phyloP scores from a whole-genome alignment of 2,113 vertebrate species.

The Lucifuga dentata region DNA sequence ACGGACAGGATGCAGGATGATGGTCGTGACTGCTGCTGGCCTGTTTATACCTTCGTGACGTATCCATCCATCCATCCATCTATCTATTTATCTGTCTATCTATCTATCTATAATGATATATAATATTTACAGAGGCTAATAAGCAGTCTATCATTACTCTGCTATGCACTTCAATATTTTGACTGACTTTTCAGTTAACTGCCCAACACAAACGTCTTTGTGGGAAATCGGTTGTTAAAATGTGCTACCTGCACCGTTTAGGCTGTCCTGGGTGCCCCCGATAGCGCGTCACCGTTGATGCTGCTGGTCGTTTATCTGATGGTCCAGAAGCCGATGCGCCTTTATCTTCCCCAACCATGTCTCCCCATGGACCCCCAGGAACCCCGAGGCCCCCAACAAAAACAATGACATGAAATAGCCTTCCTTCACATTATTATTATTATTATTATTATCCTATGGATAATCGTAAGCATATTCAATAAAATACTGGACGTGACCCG shows the following conservation, averaged over 20 bases:
- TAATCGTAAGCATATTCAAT: too few species aligned
- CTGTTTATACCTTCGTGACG: conserved; percentile 41
- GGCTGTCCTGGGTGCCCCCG: conserved; percentile 56
- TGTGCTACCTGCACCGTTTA: conserved; percentile 50
- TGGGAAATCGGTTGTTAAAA: conserved; percentile 62
- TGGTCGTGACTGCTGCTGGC: conserved; percentile 63
- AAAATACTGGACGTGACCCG: too few species aligned
- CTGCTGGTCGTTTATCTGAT: conserved; percentile 72
- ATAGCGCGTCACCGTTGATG: conserved; percentile 74
- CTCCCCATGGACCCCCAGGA: conserved; percentile 51
- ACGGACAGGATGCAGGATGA: conserved; percentile 56
- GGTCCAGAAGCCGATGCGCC: conserved; percentile 66
- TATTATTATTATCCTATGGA: conserved; percentile 20
- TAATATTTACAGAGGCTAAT: too few species aligned
- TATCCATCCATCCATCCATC: conserved; percentile 45
- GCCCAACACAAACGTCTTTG: background rate
- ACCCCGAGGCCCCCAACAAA: conserved; percentile 17
- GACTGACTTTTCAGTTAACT: too few species aligned
- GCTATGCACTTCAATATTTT: too few species aligned
- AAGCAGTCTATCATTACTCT: too few species aligned
- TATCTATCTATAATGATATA: background rate
- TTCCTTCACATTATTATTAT: conserved; percentile 17
- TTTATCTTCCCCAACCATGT: conserved; percentile 75
- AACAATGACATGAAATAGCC: conserved; percentile 25
- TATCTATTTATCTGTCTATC: conserved; percentile 41